These are phyloP conservation scores for Daktulosphaira vitifoliae DNA, from an alignment of 1,140 invertebrate genomes.

Conservation along the genomic window DNA sequence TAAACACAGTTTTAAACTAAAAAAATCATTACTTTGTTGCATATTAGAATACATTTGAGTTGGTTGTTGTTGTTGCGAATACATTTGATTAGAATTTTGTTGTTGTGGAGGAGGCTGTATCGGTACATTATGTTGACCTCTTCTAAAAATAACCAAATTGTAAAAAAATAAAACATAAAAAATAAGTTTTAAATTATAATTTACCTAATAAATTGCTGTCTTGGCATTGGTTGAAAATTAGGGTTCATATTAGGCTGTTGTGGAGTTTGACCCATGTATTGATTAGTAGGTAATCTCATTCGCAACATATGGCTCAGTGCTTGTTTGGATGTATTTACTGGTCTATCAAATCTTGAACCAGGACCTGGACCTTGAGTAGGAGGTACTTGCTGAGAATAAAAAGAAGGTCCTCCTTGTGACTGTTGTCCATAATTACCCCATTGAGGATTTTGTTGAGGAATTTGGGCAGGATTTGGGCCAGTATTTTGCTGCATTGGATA, in stretches of 20 bases:
- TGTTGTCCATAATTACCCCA: slow-evolving; percentile 31
- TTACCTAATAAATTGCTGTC: slow-evolving; percentile 48
- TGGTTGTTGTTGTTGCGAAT: slow-evolving; percentile 36
- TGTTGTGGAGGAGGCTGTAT: slow-evolving; percentile 36
- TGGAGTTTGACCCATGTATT: slow-evolving; percentile 43
- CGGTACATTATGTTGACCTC: slow-evolving; percentile 44
- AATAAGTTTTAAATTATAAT: slow-evolving; percentile 11
- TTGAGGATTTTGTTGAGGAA: slow-evolving; percentile 23
- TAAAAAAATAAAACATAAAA: neutral
- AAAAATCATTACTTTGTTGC: slow-evolving; percentile 34
- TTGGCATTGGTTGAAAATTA: slow-evolving; percentile 46
- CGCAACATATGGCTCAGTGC: slow-evolving; percentile 78
- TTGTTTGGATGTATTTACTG: slow-evolving; percentile 69
- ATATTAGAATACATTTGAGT: slow-evolving; percentile 37
- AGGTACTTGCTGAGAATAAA: slow-evolving; percentile 38
- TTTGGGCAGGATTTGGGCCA: slow-evolving; percentile 5
- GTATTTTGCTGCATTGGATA: slow-evolving; percentile 6
- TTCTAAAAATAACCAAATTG: slow-evolving; percentile 36
- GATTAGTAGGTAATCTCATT: slow-evolving; percentile 49
- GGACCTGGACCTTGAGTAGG: slow-evolving; percentile 36
- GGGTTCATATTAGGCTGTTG: slow-evolving; percentile 38
- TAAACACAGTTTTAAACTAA: no score
- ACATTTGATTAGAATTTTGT: slow-evolving; percentile 35
- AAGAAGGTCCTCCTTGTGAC: slow-evolving; percentile 27
- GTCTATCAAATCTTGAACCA: slow-evolving; percentile 58